Base-by-base conservation (phyloP, 2,797 vertebrate genomes). In the Cheirogaleus major region DNA sequence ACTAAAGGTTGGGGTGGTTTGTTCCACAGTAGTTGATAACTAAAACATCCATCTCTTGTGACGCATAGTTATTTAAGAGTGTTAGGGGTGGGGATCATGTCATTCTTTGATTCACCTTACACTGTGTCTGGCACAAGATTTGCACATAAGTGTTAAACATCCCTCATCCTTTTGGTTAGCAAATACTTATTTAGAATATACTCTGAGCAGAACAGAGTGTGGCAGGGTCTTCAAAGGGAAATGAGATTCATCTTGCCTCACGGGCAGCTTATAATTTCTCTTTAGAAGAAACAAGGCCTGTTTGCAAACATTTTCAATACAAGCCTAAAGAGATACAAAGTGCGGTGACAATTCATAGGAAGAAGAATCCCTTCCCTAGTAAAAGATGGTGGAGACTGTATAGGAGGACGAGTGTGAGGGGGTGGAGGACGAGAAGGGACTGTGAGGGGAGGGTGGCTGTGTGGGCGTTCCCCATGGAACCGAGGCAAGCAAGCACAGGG, bases 281-380 rank as follows among this genome's bases (percentile, higher is more conserved):
- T 83, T 69, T 48, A 63, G n/a, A 55, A 35, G 52, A 91, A 61
- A 61, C 30, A 89, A 76, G 55, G 5, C 45, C 72, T 78, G 45
- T 41, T 79, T 79, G 72, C n/a, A 52, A 72, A 67, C 8, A 94
- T 25, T 76, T 87, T 48, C 43, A 81, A 89, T 13, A 22, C 13
- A 72, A 85, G 65, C 52, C 41, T 30, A 50, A 55, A 80, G 41
- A 87, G 63, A 79, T 4, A n/a, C 27, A 81, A 55, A 87, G 55
- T 17, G 18, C 30, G 27, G 12, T 0, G 2, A 45, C 70, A 89
- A 92, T 22, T 32, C 80, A 73, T 0, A 38, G 65, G 59, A 93
- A 69, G 52, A 67, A 86, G 55, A 84, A 92, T 27, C 8, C 6
- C 38, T 79, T 81, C 52, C 30, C 27, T 43, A 3, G 55, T 57